Conservation (phyloP, 2,113 vertebrate genomes). For the Silurus glanis region DNA sequence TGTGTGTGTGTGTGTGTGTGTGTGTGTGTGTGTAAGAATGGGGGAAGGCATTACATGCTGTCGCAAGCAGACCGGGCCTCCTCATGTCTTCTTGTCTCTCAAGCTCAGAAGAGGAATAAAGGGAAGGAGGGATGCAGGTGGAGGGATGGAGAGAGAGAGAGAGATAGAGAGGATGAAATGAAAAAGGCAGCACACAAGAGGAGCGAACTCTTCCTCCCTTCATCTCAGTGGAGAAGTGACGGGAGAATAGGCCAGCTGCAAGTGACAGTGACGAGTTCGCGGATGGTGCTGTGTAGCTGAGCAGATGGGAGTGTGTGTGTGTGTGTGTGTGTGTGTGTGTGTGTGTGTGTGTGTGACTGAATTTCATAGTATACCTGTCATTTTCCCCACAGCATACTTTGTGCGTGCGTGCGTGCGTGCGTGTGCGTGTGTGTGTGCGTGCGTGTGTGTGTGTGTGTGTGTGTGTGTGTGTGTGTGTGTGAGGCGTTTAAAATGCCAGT, state of each 20-base stretch:
- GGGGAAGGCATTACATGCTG: neutral
- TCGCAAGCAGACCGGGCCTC: neutral
- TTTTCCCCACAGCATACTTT: neutral
- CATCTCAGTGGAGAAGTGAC: constrained; percentile 55
- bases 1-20: neutral
- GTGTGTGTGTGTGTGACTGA: constrained; percentile 11
- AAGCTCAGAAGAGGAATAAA: neutral
- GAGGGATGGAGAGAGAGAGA: neutral
- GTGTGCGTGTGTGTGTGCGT: neutral
- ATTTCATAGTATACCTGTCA: constrained; percentile 33
- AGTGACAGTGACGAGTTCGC: constrained; percentile 67
- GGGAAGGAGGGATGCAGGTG: neutral
- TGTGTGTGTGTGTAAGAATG: neutral
- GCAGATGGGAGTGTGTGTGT: constrained; percentile 58
- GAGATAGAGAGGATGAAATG: constrained; percentile 14
- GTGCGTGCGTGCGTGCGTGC: neutral
- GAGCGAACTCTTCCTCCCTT: constrained; percentile 46
- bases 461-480: constrained; percentile 5
- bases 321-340: constrained; percentile 12
- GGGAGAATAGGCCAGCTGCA: constrained; percentile 61
- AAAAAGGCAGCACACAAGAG: constrained; percentile 44
- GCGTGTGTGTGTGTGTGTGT: neutral
- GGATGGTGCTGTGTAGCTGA: constrained; percentile 59
- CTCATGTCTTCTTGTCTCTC: neutral
- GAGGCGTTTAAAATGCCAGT: constrained; percentile 62